Conservation (phyloP, 2,888 invertebrate species). For the Morpho achilles region DNA sequence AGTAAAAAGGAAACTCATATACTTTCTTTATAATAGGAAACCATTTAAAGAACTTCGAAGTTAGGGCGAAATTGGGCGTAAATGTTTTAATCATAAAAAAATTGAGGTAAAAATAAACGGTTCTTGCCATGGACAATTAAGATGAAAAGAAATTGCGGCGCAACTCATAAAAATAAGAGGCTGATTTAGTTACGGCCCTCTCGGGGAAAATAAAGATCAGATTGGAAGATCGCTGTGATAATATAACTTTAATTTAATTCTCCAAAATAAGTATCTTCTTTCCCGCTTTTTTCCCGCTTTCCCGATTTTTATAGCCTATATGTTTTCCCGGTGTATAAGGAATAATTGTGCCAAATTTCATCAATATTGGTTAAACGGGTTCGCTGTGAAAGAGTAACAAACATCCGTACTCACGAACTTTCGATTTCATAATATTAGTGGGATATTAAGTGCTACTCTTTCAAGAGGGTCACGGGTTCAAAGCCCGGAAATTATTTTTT, state of each 20-base stretch:
- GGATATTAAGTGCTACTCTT: too few relatives aligned
- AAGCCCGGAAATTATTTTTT: too few relatives aligned
- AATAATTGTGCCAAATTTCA: too few relatives aligned
- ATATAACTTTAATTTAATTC: slow-evolving; percentile 31
- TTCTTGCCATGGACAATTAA: slow-evolving; percentile 28
- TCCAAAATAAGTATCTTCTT: slow-evolving; percentile 9
- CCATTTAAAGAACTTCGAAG: background rate
- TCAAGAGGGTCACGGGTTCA: too few relatives aligned
- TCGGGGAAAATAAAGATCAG: slow-evolving; percentile 31
- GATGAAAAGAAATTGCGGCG: slow-evolving; percentile 29
- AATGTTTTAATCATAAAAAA: slow-evolving; percentile 13
- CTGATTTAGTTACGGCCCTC: slow-evolving; percentile 36
- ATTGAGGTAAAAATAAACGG: slow-evolving; percentile 9
- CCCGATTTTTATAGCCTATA: too few relatives aligned
- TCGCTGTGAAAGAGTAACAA: too few relatives aligned
- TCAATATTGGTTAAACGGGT: too few relatives aligned
- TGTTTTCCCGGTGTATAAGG: too few relatives aligned
- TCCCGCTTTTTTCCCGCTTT: background rate
- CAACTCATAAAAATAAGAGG: slow-evolving; percentile 32
- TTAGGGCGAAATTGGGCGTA: background rate
- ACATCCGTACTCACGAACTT: too few relatives aligned
- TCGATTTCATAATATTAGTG: too few relatives aligned
- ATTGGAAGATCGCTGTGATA: slow-evolving; percentile 27
- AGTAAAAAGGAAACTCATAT: too few relatives aligned
- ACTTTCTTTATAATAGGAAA: too few relatives aligned